phyloP scores from a whole-genome alignment of 2,797 vertebrate genomes.

The Artibeus jamaicensis region DNA sequence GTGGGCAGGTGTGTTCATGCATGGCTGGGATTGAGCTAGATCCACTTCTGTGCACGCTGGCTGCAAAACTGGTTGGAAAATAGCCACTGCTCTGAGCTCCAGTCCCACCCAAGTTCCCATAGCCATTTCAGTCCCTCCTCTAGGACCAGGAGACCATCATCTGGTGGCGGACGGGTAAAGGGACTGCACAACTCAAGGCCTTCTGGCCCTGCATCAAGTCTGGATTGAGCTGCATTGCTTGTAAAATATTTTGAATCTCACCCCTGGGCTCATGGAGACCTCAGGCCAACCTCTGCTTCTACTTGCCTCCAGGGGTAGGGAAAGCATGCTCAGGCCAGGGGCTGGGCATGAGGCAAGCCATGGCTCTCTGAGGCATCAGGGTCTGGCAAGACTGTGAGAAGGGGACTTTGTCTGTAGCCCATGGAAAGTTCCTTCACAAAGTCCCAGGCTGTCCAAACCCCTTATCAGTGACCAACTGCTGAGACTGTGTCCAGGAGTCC shows the following conservation, averaged over 20 bases:
- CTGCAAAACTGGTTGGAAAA: background rate
- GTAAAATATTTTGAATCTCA: background rate
- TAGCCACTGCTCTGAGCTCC: background rate
- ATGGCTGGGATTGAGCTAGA: background rate
- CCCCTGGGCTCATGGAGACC: background rate
- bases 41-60: fast-evolving
- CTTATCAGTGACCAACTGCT: background rate
- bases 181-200: background rate
- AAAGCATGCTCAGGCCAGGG: background rate
- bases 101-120: background rate
- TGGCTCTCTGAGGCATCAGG: background rate
- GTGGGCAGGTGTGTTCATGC: conserved; percentile 85
- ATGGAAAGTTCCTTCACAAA: background rate
- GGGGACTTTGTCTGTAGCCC: background rate
- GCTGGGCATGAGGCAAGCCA: background rate
- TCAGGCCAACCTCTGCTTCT: background rate
- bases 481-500: background rate
- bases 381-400: background rate
- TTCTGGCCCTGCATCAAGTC: background rate
- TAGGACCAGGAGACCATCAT: background rate
- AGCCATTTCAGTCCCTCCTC: background rate
- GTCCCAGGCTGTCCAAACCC: background rate
- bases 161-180: background rate
- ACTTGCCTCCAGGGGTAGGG: background rate
- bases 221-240: background rate